These are phyloP conservation scores for Aphelenchoides avenae DNA, from an alignment of 1,140 invertebrate species.

Conservation along the genomic window DNA sequence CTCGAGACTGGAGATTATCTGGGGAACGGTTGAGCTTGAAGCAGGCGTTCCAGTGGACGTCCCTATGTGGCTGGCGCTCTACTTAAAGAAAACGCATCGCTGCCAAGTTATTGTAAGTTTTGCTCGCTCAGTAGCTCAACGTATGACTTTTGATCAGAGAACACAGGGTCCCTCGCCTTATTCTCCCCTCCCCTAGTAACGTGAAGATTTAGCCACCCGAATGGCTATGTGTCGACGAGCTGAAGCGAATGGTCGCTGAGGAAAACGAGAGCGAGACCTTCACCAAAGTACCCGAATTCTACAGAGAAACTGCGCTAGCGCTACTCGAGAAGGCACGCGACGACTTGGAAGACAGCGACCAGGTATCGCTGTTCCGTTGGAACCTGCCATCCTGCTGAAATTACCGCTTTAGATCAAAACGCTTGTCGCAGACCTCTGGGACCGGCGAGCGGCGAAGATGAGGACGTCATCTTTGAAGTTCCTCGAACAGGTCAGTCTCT, in stretches of 20 bases:
- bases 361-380: conserved; percentile 55
- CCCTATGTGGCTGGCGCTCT: conserved; percentile 90
- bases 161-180: background rate
- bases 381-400: background rate
- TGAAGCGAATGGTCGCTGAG: conserved; percentile 77
- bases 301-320: conserved; percentile 82
- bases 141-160: background rate
- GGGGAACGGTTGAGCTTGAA: conserved; percentile 70
- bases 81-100: conserved; percentile 83
- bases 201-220: conserved; percentile 67
- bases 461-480: conserved; percentile 83
- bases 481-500: conserved; percentile 73
- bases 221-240: conserved; percentile 82
- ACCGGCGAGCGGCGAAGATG: conserved; percentile 84
- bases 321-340: conserved; percentile 71
- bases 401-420: conserved; percentile 35
- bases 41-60: conserved; percentile 73
- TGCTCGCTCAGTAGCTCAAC: no score
- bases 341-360: conserved; percentile 75
- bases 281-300: conserved; percentile 74
- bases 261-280: conserved; percentile 76
- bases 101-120: conserved; percentile 71
- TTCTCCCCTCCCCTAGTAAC: background rate
- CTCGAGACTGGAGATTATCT: conserved; percentile 66
- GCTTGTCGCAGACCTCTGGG: conserved; percentile 77